Conservation (phyloP, 2,797 vertebrate genomes). For the Neoniphon sammara region DNA sequence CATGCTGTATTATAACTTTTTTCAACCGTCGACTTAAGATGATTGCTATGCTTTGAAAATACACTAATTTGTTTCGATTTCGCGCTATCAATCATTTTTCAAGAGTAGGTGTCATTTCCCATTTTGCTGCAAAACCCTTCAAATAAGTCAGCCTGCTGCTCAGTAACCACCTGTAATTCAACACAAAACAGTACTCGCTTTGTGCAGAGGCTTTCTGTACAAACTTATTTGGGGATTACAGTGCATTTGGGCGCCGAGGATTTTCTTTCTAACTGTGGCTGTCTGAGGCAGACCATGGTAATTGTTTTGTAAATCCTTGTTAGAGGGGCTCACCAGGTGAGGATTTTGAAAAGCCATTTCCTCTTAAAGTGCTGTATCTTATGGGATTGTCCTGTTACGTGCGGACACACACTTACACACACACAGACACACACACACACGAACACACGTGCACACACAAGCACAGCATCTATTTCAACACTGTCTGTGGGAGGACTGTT, state of each 20-base stretch:
- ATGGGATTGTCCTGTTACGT: neutral
- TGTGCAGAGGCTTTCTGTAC: conserved; percentile 25
- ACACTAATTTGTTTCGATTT: neutral
- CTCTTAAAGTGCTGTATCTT: conserved; percentile 1
- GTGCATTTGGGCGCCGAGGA: conserved; percentile 42
- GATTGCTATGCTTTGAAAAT: neutral
- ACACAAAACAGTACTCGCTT: conserved; percentile 15
- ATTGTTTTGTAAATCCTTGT: conserved; percentile 58
- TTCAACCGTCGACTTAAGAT: neutral
- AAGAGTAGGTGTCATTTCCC: neutral
- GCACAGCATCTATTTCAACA: conserved; percentile 30
- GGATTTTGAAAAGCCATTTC: conserved; percentile 12
- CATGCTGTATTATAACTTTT: neutral
- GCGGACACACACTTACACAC: neutral
- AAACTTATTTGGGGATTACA: conserved; percentile 51
- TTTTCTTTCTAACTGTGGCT: conserved; percentile 30
- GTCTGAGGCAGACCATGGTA: conserved; percentile 27
- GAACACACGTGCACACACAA: too few relatives aligned
- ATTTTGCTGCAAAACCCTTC: neutral
- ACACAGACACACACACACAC: conserved; percentile 4
- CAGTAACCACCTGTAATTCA: neutral
- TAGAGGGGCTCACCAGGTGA: conserved; percentile 49
- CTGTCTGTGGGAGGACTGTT: conserved; percentile 45
- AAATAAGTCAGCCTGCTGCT: neutral
- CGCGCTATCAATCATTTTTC: too few relatives aligned